phyloP scores from a whole-genome alignment of 2,888 invertebrate species.

The Scrobipalpa costella region DNA sequence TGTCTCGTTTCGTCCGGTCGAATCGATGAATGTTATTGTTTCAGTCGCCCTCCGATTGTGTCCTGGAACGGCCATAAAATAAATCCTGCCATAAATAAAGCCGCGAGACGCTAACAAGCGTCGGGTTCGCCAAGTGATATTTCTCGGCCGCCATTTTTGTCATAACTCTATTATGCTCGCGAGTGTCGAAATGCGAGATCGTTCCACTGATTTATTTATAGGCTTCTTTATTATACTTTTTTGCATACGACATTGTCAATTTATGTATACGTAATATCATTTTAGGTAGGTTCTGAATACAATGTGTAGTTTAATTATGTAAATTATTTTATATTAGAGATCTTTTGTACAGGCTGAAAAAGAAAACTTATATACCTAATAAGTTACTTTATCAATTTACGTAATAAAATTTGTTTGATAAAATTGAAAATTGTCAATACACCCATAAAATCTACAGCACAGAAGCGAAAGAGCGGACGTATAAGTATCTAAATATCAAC shows the following conservation, averaged over 20 bases:
- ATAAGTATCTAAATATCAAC: no score
- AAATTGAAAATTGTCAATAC: no score
- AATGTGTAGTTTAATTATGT: no score
- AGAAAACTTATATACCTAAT: no score
- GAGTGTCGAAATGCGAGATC: conserved; percentile 75
- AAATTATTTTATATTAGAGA: no score
- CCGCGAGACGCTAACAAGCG: conserved; percentile 78
- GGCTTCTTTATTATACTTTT: conserved; percentile 24
- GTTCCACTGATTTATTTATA: conserved; percentile 63
- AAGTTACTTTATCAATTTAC: no score
- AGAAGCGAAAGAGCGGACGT: no score
- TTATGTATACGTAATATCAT: background rate
- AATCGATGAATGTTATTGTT: conserved; percentile 58
- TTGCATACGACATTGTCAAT: conserved; percentile 17
- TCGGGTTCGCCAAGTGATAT: conserved; percentile 77
- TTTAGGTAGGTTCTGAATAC: background rate
- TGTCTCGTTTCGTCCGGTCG: conserved; percentile 20
- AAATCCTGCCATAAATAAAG: conserved; percentile 81
- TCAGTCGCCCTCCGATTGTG: conserved; percentile 58
- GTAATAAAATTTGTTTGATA: no score
- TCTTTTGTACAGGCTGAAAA: no score
- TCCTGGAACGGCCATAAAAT: conserved; percentile 74
- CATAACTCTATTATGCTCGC: conserved; percentile 76
- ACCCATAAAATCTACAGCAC: no score
- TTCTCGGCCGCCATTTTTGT: conserved; percentile 77